Evolutionary conservation across 1,140 invertebrate species (phyloP).

Genomic region (Notospermus geniculatus): DNA sequence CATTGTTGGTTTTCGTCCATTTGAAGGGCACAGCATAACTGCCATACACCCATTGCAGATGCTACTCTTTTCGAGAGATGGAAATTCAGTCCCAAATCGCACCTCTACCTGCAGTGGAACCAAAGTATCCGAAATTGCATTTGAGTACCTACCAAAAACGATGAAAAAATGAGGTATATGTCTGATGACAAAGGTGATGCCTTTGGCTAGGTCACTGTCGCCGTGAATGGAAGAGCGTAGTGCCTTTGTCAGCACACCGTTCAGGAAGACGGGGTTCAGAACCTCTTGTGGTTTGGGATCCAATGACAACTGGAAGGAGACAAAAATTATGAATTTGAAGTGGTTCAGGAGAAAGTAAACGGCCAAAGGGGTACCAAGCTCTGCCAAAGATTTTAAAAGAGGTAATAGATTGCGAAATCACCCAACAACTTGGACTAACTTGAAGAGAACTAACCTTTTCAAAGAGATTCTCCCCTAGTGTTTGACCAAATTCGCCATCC

Average conservation of each 20-base stretch:
- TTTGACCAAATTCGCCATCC: slow-evolving; percentile 49
- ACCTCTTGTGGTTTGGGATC: slow-evolving; percentile 41
- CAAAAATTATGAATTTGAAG: not conserved
- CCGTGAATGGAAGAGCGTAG: slow-evolving; percentile 41
- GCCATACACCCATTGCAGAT: too few relatives aligned
- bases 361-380: too few relatives aligned
- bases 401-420: too few relatives aligned
- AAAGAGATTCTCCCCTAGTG: slow-evolving; percentile 43
- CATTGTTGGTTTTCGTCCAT: too few relatives aligned
- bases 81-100: too few relatives aligned
- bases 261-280: slow-evolving; percentile 49
- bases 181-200: not conserved
- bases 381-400: too few relatives aligned
- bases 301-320: slow-evolving; percentile 34
- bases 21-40: too few relatives aligned
- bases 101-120: too few relatives aligned
- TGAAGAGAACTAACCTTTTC: slow-evolving; percentile 33
- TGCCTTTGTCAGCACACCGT: slow-evolving; percentile 41
- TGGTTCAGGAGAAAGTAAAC: too few relatives aligned
- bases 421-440: too few relatives aligned
- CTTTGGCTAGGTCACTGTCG: slow-evolving; percentile 35
- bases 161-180: not conserved
- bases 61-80: too few relatives aligned
- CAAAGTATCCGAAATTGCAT: too few relatives aligned
- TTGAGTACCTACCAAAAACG: not conserved